A percentile compares a stretch with the other conserved stretches of the same genome.
phyloP scores from a whole-genome alignment of 2,888 invertebrate species.

The Aphodius granarius region DNA sequence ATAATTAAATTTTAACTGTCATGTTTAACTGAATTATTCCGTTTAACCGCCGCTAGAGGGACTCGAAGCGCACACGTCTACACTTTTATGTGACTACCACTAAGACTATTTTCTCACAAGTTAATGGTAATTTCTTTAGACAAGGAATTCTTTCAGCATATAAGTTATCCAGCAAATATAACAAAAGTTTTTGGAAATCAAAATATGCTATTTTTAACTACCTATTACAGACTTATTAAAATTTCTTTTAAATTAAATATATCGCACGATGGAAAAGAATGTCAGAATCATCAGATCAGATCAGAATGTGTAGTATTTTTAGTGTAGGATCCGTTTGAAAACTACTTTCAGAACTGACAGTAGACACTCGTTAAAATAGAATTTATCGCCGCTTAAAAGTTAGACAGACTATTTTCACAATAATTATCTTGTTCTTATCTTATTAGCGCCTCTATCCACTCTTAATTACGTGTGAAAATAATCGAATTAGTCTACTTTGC shows the following conservation, averaged over 20 bases:
- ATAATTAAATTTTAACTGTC: slow-evolving; percentile 55
- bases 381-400: neutral
- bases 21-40: slow-evolving; percentile 50
- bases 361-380: neutral
- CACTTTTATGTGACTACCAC: neutral
- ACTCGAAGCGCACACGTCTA: slow-evolving; percentile 3
- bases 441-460: slow-evolving; percentile 15
- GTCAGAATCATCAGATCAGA: no score
- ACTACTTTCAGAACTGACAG: neutral
- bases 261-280: neutral
- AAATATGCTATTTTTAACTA: neutral
- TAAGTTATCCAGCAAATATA: no score
- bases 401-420: neutral
- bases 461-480: slow-evolving; percentile 22
- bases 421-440: neutral
- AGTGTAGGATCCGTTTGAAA: neutral
- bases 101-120: neutral
- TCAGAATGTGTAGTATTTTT: neutral
- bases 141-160: neutral
- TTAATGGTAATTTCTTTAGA: neutral
- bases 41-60: slow-evolving; percentile 38
- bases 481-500: slow-evolving; percentile 21
- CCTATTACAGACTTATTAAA: neutral
- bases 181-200: no score
- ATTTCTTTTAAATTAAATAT: neutral